phyloP scores from a whole-genome alignment of 2,888 invertebrate genomes.

The Apodemia mormo region DNA sequence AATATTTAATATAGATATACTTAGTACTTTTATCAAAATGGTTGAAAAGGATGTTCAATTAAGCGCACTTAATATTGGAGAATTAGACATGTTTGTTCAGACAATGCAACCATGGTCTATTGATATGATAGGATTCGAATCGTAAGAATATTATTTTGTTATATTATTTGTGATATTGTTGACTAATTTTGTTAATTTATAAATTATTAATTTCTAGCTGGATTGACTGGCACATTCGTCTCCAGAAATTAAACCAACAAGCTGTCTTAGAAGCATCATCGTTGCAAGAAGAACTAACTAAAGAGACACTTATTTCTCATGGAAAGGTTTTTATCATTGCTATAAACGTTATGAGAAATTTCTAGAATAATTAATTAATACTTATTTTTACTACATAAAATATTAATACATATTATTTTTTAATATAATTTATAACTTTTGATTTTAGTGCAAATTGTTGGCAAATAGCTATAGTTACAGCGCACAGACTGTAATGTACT shows the following conservation, averaged over 20 bases:
- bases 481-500: too few relatives aligned
- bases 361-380: too few relatives aligned
- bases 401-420: too few relatives aligned
- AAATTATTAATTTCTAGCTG: constrained; percentile 78
- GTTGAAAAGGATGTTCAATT: constrained; percentile 71
- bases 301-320: constrained; percentile 89
- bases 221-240: constrained; percentile 90
- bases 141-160: constrained; percentile 48
- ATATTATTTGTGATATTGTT: constrained; percentile 15
- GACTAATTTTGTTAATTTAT: constrained; percentile 1
- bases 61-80: constrained; percentile 84
- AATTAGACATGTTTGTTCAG: constrained; percentile 88
- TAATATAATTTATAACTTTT: too few relatives aligned
- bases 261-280: constrained; percentile 90
- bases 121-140: constrained; percentile 84
- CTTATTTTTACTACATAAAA: too few relatives aligned
- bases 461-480: too few relatives aligned
- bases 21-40: constrained; percentile 54
- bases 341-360: too few relatives aligned
- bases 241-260: constrained; percentile 94
- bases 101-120: constrained; percentile 85
- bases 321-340: constrained; percentile 82
- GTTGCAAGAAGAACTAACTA: constrained; percentile 91
- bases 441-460: too few relatives aligned
- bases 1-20: not conserved